These are phyloP conservation scores for Ptycholaimellus sp. DNA, from an alignment of 2,888 invertebrate species.

Conservation along the genomic window DNA sequence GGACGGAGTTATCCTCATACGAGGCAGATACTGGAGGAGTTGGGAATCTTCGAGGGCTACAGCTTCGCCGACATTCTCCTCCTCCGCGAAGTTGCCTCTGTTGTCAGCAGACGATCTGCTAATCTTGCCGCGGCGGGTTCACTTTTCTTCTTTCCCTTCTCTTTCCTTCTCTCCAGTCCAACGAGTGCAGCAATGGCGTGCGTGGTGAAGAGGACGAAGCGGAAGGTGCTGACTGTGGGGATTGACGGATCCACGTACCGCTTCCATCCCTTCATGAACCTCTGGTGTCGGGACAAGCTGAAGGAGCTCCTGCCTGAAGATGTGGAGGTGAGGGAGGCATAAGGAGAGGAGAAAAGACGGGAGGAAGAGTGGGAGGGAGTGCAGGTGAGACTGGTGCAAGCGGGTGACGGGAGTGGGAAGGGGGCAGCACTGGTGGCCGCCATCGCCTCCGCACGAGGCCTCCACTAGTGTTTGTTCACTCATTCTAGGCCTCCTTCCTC, in stretches of 20 bases:
- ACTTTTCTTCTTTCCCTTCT: slow-evolving; percentile 2
- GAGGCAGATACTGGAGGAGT: slow-evolving; percentile 55
- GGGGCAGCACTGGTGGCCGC: slow-evolving; percentile 84
- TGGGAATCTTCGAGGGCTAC: slow-evolving; percentile 39
- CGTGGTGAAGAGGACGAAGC: slow-evolving; percentile 63
- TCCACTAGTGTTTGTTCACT: no score
- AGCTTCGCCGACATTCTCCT: slow-evolving; percentile 44
- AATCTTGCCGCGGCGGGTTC: slow-evolving; percentile 57
- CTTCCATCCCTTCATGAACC: slow-evolving; percentile 82
- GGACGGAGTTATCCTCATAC: slow-evolving; percentile 39
- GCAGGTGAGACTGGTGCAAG: slow-evolving; percentile 59
- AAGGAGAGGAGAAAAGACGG: background rate
- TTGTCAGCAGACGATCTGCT: slow-evolving; percentile 71
- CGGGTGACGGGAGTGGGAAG: slow-evolving; percentile 76
- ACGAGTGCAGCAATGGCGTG: slow-evolving; percentile 37
- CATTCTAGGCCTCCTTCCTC: no score
- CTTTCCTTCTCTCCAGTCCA: background rate
- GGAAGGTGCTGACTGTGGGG: slow-evolving; percentile 63
- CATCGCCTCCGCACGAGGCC: no score
- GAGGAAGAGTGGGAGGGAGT: slow-evolving; percentile 1
- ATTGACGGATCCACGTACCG: slow-evolving; percentile 91
- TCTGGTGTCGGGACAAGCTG: slow-evolving; percentile 72
- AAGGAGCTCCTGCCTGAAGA: slow-evolving; percentile 14
- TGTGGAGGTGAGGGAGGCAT: background rate
- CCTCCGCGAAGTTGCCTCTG: slow-evolving; percentile 67